Evolutionary conservation across 2,888 invertebrate genomes (phyloP).

Genomic region (Herminia tarsipennalis): DNA sequence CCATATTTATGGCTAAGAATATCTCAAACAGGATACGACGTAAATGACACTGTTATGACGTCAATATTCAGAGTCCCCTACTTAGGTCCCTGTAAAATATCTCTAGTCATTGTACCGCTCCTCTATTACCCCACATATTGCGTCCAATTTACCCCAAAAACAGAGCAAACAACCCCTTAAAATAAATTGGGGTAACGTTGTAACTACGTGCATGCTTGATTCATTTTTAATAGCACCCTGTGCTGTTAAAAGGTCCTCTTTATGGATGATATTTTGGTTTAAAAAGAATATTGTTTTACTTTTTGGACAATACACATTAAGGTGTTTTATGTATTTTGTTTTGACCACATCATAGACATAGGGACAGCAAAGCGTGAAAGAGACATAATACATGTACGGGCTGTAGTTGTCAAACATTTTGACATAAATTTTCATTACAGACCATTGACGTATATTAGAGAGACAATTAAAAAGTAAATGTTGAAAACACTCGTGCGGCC

Average conservation of each 20-base stretch:
- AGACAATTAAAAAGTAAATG: too few relatives aligned
- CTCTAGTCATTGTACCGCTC: constrained; percentile 4
- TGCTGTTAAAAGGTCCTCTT: constrained; percentile 29
- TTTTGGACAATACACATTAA: background rate
- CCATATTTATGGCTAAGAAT: too few relatives aligned
- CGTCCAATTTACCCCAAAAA: constrained; percentile 23
- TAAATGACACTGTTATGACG: background rate
- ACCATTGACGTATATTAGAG: too few relatives aligned
- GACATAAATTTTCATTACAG: too few relatives aligned
- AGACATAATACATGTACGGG: too few relatives aligned
- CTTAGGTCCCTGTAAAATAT: background rate
- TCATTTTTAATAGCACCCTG: constrained; percentile 36
- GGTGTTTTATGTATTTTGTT: too few relatives aligned
- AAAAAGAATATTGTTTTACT: constrained; percentile 1
- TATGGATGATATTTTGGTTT: constrained; percentile 1
- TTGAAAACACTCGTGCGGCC: too few relatives aligned
- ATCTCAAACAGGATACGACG: too few relatives aligned
- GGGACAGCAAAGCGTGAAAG: too few relatives aligned
- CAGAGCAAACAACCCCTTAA: constrained; percentile 11
- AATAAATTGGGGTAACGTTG: constrained; percentile 31
- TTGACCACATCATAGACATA: too few relatives aligned
- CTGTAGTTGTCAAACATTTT: too few relatives aligned
- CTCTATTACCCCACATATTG: constrained; percentile 12
- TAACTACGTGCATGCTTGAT: constrained; percentile 28
- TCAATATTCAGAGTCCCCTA: background rate